A percentile compares a stretch with the other conserved stretches of the same genome.
Conservation (phyloP, 2,797 vertebrate species). For the Sternarchorhynchus goeldii region DNA sequence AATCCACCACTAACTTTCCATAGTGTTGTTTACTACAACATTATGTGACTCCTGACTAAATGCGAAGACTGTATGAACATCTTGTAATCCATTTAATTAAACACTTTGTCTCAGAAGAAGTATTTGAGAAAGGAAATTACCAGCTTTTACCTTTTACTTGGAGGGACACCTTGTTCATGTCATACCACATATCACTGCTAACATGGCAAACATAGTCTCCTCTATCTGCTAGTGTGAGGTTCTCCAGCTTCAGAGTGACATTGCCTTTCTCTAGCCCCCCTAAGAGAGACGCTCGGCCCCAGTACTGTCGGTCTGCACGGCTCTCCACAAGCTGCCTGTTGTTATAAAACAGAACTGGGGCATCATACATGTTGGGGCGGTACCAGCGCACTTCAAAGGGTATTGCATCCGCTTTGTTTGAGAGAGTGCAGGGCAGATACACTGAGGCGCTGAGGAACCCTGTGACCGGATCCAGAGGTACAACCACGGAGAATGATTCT, state of each 20-base stretch:
- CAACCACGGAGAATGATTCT: constrained; percentile 25
- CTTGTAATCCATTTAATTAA: not conserved
- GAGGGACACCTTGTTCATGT: not conserved
- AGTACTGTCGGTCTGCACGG: constrained; percentile 30
- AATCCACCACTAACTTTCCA: not conserved
- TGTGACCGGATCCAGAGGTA: constrained; percentile 12
- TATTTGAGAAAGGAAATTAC: not conserved
- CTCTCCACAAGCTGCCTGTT: constrained; percentile 9
- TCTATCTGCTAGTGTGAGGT: constrained; percentile 28
- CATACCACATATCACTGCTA: constrained; percentile 27
- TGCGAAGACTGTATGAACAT: not conserved
- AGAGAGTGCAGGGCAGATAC: constrained; percentile 34
- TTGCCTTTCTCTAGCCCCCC: constrained; percentile 32
- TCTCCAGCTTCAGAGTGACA: constrained; percentile 40
- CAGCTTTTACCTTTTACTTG: constrained; percentile 23
- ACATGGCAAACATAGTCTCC: constrained; percentile 42
- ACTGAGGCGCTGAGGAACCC: constrained; percentile 12
- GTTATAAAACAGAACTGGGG: constrained; percentile 32
- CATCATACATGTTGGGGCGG: not conserved
- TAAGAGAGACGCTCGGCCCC: constrained; percentile 37
- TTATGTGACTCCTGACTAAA: not conserved
- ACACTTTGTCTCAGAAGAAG: not conserved
- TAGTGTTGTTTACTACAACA: not conserved
- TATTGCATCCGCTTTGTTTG: not conserved
- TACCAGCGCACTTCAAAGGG: constrained; percentile 42